Conservation (phyloP, 2,797 vertebrate genomes). For the Pampus argenteus region DNA sequence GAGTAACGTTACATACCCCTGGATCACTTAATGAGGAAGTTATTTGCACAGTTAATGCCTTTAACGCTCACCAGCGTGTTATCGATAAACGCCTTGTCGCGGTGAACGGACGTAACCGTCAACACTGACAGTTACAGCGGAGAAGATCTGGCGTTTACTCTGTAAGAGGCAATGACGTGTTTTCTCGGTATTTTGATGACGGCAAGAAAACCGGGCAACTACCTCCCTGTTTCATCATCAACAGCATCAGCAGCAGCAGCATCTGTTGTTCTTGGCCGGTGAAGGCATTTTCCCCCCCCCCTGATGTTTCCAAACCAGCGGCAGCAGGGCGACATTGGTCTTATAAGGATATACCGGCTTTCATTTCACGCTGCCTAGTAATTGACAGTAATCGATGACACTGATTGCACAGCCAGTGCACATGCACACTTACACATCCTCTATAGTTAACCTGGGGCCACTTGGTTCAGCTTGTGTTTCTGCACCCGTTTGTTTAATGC, state of each 20-base stretch:
- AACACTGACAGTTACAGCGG: not conserved
- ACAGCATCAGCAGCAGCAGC: constrained; percentile 44
- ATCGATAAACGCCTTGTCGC: constrained; percentile 34
- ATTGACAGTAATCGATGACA: constrained; percentile 73
- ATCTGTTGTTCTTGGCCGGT: constrained; percentile 65
- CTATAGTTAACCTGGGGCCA: constrained; percentile 27
- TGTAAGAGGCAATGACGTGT: constrained; percentile 63
- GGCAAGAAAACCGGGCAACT: constrained; percentile 50
- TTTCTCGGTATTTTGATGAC: constrained; percentile 73
- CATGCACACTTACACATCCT: constrained; percentile 48
- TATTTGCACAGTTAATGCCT: constrained; percentile 47
- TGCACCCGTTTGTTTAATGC: constrained; percentile 50
- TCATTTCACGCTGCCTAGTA: constrained; percentile 70
- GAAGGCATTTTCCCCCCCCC: constrained; percentile 2
- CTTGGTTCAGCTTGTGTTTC: constrained; percentile 40
- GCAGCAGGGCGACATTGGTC: constrained; percentile 39
- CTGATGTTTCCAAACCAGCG: constrained; percentile 41
- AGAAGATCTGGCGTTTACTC: constrained; percentile 35
- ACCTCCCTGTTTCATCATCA: constrained; percentile 55
- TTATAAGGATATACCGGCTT: constrained; percentile 56
- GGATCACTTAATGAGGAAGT: constrained; percentile 66
- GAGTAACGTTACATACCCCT: constrained; percentile 63
- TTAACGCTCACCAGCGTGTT: constrained; percentile 26
- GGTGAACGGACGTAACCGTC: constrained; percentile 11
- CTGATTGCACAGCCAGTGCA: constrained; percentile 61